Evolutionary conservation across 2,888 invertebrate genomes (phyloP).

Genomic region (Beris morrisii): DNA sequence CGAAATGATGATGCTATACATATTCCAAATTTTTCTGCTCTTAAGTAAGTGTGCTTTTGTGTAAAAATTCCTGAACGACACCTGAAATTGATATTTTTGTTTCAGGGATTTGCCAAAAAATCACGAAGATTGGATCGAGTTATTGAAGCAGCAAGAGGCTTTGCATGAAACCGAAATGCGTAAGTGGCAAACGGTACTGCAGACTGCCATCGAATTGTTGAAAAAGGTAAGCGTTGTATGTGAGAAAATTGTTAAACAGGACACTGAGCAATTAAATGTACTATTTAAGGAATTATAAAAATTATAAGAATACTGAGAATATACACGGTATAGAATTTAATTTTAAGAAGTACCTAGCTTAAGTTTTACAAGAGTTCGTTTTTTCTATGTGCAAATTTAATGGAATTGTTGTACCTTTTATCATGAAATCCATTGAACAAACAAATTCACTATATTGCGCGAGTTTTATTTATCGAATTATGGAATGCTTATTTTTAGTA

Average conservation of each 20-base stretch:
- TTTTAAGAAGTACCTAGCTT: constrained; percentile 21
- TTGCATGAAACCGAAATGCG: constrained; percentile 79
- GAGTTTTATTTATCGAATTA: too few relatives aligned
- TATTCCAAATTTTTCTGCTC: constrained; percentile 33
- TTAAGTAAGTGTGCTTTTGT: constrained; percentile 17
- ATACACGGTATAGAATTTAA: constrained; percentile 28
- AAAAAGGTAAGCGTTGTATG: constrained; percentile 66
- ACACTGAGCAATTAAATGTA: constrained; percentile 48
- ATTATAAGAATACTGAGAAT: neutral
- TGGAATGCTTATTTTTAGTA: too few relatives aligned
- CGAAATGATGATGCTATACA: constrained; percentile 27
- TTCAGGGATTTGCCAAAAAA: constrained; percentile 69
- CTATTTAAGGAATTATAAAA: constrained; percentile 43
- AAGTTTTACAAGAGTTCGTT: too few relatives aligned
- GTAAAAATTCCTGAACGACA: neutral
- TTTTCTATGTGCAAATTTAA: too few relatives aligned
- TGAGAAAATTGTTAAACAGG: constrained; percentile 52
- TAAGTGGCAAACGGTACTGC: constrained; percentile 78
- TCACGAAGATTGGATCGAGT: constrained; percentile 79
- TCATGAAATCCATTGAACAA: too few relatives aligned
- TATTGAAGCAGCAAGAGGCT: constrained; percentile 78
- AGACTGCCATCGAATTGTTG: constrained; percentile 70
- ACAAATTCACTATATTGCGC: too few relatives aligned
- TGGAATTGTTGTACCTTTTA: too few relatives aligned
- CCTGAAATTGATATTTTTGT: constrained; percentile 2